Evolutionary conservation across 2,888 invertebrate genomes (phyloP).

Genomic region (Synergus itoensis): DNA sequence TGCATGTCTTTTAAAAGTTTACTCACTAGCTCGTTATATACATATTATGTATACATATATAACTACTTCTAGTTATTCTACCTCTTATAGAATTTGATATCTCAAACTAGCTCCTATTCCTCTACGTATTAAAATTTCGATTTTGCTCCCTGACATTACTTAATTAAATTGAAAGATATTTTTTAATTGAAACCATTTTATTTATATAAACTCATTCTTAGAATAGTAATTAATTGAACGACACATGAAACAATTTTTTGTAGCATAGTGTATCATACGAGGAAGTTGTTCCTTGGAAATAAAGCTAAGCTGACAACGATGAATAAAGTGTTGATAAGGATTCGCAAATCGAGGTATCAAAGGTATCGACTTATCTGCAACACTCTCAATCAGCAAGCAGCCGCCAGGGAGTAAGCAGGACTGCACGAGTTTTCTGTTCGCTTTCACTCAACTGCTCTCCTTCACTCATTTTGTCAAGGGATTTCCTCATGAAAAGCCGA

Average conservation of each 20-base stretch:
- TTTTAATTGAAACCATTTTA: too few species aligned
- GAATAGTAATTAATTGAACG: neutral
- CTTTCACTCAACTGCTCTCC: constrained; percentile 48
- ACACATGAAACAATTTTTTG: neutral
- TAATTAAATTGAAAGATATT: neutral
- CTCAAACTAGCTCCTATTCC: neutral
- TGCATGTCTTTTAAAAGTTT: constrained; percentile 36
- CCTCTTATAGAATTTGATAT: neutral
- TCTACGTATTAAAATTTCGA: neutral
- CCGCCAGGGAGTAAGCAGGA: constrained; percentile 64
- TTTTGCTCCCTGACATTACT: neutral
- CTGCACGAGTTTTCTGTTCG: constrained; percentile 50
- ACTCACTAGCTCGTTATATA: neutral
- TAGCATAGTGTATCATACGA: constrained; percentile 22
- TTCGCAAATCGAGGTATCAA: constrained; percentile 66
- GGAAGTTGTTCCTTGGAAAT: constrained; percentile 8
- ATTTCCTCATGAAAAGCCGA: constrained; percentile 44
- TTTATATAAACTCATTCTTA: too few species aligned
- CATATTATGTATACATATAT: neutral
- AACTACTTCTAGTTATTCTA: neutral
- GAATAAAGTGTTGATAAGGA: constrained; percentile 52
- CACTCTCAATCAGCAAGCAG: constrained; percentile 58
- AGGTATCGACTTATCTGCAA: constrained; percentile 69
- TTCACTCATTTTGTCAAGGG: constrained; percentile 44
- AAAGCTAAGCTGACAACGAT: constrained; percentile 15